Conservation (phyloP, 2,797 vertebrate genomes). For the Gouania willdenowi region DNA sequence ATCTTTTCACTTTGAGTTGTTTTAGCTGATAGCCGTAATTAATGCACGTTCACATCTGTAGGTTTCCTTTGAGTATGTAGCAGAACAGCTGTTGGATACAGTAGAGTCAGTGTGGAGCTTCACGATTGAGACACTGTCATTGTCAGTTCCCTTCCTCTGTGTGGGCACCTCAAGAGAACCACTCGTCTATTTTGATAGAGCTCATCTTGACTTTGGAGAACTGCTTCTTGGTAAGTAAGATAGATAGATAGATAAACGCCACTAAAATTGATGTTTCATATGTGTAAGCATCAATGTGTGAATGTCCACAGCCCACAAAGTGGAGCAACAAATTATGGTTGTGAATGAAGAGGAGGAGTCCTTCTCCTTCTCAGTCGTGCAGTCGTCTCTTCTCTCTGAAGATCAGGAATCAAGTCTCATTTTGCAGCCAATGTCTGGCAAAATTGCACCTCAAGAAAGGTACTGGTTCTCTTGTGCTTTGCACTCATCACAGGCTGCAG, state of each 20-base stretch:
- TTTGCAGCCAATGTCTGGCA: constrained; percentile 79
- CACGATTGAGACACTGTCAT: constrained; percentile 70
- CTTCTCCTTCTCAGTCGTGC: constrained; percentile 75
- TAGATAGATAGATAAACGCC: not conserved
- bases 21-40: too few relatives aligned
- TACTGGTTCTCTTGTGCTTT: constrained; percentile 43
- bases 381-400: constrained; percentile 76
- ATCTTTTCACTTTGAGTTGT: not conserved
- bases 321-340: constrained; percentile 65
- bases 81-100: constrained; percentile 68
- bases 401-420: constrained; percentile 65
- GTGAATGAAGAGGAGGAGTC: constrained; percentile 80
- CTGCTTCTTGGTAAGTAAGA: constrained; percentile 78
- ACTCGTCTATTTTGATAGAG: constrained; percentile 74
- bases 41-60: constrained; percentile 29
- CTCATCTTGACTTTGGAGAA: constrained; percentile 78
- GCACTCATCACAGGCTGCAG: not conserved
- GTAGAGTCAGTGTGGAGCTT: constrained; percentile 89
- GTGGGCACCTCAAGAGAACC: constrained; percentile 81
- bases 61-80: constrained; percentile 82
- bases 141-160: constrained; percentile 83
- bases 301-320: constrained; percentile 66
- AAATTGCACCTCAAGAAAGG: constrained; percentile 76
- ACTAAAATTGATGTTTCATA: not conserved
- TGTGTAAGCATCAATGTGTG: not conserved